Evolutionary conservation across 2,797 vertebrate species (phyloP).

Genomic region (Aplochiton taeniatus): DNA sequence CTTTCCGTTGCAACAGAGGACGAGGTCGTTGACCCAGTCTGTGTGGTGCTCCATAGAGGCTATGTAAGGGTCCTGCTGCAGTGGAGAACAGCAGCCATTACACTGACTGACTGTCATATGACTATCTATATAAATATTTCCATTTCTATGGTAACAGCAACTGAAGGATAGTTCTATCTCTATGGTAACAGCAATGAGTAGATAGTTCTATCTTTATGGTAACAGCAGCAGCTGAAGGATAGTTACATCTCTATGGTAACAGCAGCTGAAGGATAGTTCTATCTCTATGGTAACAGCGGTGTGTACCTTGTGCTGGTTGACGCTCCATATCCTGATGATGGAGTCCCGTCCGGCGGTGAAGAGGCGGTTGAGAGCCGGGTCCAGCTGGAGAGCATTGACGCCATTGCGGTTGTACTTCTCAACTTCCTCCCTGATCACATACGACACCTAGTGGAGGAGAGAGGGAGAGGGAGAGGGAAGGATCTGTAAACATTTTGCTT

Average conservation of each 20-base stretch:
- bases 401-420: slow-evolving; percentile 88
- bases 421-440: slow-evolving; percentile 88
- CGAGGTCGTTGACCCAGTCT: slow-evolving; percentile 90
- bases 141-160: too few relatives aligned
- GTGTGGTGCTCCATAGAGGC: slow-evolving; percentile 92
- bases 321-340: slow-evolving; percentile 89
- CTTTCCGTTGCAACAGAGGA: slow-evolving; percentile 89
- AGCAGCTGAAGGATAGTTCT: too few relatives aligned
- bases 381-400: slow-evolving; percentile 88
- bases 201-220: too few relatives aligned
- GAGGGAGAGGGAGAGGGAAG: background rate
- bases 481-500: too few relatives aligned
- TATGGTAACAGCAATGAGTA: too few relatives aligned
- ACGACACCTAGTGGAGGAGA: slow-evolving; percentile 78
- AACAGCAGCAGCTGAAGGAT: too few relatives aligned
- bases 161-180: too few relatives aligned
- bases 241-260: too few relatives aligned
- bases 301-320: slow-evolving; percentile 88
- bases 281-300: too few relatives aligned
- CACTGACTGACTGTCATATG: background rate
- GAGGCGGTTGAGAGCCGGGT: slow-evolving; percentile 84
- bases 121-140: background rate
- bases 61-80: slow-evolving; percentile 89
- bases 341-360: slow-evolving; percentile 88
- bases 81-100: slow-evolving; percentile 27